Evolutionary conservation across 2,113 vertebrate species (phyloP).

Genomic region (Cisticola juncidis): DNA sequence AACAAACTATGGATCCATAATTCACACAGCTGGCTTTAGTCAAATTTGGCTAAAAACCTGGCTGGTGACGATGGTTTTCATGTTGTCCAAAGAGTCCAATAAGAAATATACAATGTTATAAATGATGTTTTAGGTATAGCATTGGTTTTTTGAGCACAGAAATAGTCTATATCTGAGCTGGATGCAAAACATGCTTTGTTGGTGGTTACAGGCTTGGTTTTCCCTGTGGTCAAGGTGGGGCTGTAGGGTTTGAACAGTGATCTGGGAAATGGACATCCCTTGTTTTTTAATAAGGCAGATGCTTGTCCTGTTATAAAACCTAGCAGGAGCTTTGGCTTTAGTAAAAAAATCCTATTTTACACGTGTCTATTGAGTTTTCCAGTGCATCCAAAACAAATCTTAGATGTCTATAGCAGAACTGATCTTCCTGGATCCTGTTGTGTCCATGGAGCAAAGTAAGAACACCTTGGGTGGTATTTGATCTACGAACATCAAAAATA

Average conservation of each 20-base stretch:
- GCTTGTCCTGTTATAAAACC: not conserved
- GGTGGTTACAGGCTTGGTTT: not conserved
- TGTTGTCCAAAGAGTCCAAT: not conserved
- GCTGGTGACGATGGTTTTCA: not conserved
- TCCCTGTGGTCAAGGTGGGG: not conserved
- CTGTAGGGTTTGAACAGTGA: not conserved
- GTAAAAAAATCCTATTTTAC: not conserved
- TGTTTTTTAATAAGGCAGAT: not conserved
- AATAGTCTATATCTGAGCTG: not conserved
- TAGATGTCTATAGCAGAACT: not conserved
- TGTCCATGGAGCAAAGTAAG: not conserved
- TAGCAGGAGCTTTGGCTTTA: not conserved
- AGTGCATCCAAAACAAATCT: not conserved
- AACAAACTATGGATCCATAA: not conserved
- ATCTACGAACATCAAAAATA: not conserved
- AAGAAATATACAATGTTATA: not conserved
- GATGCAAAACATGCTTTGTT: not conserved
- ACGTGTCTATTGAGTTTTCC: not conserved
- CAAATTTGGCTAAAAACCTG: not conserved
- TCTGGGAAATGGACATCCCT: not conserved
- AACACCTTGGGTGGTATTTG: not conserved
- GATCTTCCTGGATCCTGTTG: not conserved
- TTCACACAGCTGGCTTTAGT: not conserved
- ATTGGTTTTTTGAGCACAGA: not conserved
- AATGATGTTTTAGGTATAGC: not conserved